These are phyloP conservation scores for Takifugu rubripes DNA, from an alignment of 2,797 vertebrate genomes.

Conservation along the genomic window DNA sequence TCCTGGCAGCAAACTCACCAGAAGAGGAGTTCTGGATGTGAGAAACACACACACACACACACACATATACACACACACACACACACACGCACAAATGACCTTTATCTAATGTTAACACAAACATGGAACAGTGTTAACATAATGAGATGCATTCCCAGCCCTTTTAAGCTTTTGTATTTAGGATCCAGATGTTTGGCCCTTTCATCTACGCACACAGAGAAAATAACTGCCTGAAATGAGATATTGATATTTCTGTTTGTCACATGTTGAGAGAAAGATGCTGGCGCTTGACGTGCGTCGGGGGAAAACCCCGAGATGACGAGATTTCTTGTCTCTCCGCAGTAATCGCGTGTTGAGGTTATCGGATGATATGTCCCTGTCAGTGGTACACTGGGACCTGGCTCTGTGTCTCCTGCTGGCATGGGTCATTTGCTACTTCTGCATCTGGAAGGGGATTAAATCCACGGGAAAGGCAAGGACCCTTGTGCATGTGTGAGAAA, in stretches of 20 bases:
- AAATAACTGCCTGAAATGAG: neutral
- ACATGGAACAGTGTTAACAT: slow-evolving; percentile 11
- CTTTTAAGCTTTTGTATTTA: slow-evolving; percentile 22
- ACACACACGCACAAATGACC: neutral
- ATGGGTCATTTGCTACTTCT: slow-evolving; percentile 84
- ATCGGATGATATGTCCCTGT: slow-evolving; percentile 69
- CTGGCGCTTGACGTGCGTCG: too few species aligned
- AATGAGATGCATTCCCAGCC: neutral
- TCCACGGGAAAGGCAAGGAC: slow-evolving; percentile 76
- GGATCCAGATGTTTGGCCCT: slow-evolving; percentile 14
- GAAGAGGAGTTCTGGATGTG: slow-evolving; percentile 88
- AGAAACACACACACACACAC: slow-evolving; percentile 18
- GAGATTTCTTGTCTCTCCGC: slow-evolving; percentile 3
- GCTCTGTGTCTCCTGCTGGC: slow-evolving; percentile 76
- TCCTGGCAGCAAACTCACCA: slow-evolving; percentile 29
- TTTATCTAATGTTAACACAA: too few species aligned
- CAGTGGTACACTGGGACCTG: slow-evolving; percentile 72
- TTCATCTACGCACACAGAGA: neutral
- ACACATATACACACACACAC: slow-evolving; percentile 4
- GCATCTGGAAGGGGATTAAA: slow-evolving; percentile 84
- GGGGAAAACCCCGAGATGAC: too few species aligned
- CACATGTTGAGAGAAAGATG: too few species aligned
- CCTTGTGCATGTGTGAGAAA: too few species aligned
- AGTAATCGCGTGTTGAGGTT: slow-evolving; percentile 81
- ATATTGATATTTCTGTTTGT: too few species aligned